A percentile compares a stretch with the other conserved stretches of the same genome.
Conservation (phyloP, 2,888 invertebrate genomes). For the Spisula solida region DNA sequence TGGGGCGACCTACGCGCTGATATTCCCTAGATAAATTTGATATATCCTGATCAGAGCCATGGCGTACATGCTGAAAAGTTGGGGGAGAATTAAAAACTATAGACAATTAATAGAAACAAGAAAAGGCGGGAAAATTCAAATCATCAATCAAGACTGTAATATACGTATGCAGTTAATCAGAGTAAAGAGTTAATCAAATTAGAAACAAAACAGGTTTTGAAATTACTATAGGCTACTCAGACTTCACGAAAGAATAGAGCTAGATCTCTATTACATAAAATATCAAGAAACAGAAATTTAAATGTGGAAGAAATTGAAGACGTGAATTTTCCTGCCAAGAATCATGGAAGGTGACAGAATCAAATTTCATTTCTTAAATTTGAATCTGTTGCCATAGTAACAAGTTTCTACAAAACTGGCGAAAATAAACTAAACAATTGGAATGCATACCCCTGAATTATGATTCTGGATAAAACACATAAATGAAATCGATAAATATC, state of each 20-base stretch:
- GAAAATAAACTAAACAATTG: background rate
- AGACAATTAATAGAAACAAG: conserved; percentile 21
- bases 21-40: conserved; percentile 60
- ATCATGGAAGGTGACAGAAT: background rate
- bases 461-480: conserved; percentile 39
- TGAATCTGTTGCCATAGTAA: conserved; percentile 17
- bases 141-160: background rate
- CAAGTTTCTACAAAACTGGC: background rate
- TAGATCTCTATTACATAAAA: too few species aligned
- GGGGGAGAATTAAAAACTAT: conserved; percentile 32
- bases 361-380: background rate
- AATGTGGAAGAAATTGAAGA: background rate
- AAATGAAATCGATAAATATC: conserved; percentile 10
- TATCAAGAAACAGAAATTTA: too few species aligned
- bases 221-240: background rate
- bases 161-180: too few species aligned
- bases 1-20: conserved; percentile 65
- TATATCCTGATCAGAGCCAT: conserved; percentile 60
- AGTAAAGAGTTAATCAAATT: background rate
- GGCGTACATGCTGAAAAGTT: conserved; percentile 63
- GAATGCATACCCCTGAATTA: conserved; percentile 43
- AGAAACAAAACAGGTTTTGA: background rate
- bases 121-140: conserved; percentile 7
- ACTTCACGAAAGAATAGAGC: background rate
- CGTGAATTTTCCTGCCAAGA: conserved; percentile 6